A percentile compares a stretch with the other conserved stretches of the same genome.
Evolutionary conservation across 2,797 vertebrate species (phyloP).

Genomic region (Coendou prehensilis): DNA sequence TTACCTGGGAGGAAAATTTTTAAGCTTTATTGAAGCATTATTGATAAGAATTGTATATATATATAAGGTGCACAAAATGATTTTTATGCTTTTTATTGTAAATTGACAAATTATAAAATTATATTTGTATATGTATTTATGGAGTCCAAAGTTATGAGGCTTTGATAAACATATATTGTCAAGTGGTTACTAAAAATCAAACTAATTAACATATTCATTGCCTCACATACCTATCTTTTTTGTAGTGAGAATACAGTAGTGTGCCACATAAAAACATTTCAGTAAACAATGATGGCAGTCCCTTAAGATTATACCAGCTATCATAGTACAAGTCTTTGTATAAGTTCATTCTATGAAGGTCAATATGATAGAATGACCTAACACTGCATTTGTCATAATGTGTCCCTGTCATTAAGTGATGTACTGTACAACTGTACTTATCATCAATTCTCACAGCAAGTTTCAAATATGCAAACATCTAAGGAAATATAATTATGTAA

Average conservation of each 20-base stretch:
- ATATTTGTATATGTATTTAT: not conserved
- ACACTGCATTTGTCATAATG: not conserved
- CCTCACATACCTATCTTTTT: not conserved
- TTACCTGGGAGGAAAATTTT: conserved; percentile 39
- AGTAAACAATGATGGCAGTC: not conserved
- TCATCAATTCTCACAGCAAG: not conserved
- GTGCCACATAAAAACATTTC: not conserved
- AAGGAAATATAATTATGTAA: not conserved
- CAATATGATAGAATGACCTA: not conserved
- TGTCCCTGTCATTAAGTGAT: not conserved
- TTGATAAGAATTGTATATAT: conserved; percentile 5
- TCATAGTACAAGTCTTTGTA: no score
- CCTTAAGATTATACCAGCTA: not conserved
- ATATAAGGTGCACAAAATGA: not conserved
- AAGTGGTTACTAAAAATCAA: not conserved
- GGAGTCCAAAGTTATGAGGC: not conserved
- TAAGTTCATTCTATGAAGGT: no score
- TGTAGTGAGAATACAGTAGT: not conserved
- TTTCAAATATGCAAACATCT: not conserved
- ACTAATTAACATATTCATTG: not conserved
- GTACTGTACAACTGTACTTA: not conserved
- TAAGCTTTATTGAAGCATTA: not conserved
- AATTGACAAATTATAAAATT: not conserved
- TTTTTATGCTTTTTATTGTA: not conserved
- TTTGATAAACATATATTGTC: not conserved